A percentile compares a stretch with the other conserved stretches of the same genome.
phyloP scores from a whole-genome alignment of 2,797 vertebrate genomes.

The Holocentrus rufus region DNA sequence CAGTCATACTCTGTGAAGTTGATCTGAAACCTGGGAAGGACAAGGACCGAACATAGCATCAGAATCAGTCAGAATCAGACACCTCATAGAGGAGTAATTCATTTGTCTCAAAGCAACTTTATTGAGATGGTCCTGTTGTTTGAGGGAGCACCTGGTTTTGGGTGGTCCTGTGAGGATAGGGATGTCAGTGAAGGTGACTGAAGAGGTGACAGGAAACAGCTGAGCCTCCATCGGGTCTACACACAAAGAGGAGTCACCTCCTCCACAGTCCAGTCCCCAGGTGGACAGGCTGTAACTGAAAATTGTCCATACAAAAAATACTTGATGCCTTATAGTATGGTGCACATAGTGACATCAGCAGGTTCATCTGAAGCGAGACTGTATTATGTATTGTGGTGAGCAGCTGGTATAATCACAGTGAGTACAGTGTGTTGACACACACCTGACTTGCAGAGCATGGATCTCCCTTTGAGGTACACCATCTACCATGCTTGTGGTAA shows the following conservation, averaged over 20 bases:
- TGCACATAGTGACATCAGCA: slow-evolving; percentile 1
- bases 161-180: slow-evolving; percentile 78
- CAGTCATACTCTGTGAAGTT: slow-evolving; percentile 95
- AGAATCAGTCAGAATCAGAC: slow-evolving; percentile 14
- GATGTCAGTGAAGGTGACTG: slow-evolving; percentile 88
- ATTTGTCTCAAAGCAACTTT: neutral
- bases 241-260: slow-evolving; percentile 74
- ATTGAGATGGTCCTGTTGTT: neutral
- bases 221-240: slow-evolving; percentile 67
- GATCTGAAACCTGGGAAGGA: slow-evolving; percentile 85
- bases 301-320: slow-evolving; percentile 26
- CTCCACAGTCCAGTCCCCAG: slow-evolving; percentile 87
- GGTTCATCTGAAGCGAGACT: neutral
- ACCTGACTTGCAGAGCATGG: slow-evolving; percentile 87
- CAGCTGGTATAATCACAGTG: neutral
- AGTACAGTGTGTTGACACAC: slow-evolving; percentile 16
- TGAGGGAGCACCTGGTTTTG: slow-evolving; percentile 83
- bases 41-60: slow-evolving; percentile 4
- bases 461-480: slow-evolving; percentile 84
- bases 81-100: neutral
- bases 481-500: slow-evolving; percentile 76
- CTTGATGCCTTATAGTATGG: no score
- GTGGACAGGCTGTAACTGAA: slow-evolving; percentile 82
- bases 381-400: neutral
- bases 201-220: slow-evolving; percentile 84